A percentile compares a stretch with the other conserved stretches of the same genome.
These are phyloP conservation scores for Suricata suricatta DNA, from an alignment of 2,113 vertebrate species.

Conservation along the genomic window DNA sequence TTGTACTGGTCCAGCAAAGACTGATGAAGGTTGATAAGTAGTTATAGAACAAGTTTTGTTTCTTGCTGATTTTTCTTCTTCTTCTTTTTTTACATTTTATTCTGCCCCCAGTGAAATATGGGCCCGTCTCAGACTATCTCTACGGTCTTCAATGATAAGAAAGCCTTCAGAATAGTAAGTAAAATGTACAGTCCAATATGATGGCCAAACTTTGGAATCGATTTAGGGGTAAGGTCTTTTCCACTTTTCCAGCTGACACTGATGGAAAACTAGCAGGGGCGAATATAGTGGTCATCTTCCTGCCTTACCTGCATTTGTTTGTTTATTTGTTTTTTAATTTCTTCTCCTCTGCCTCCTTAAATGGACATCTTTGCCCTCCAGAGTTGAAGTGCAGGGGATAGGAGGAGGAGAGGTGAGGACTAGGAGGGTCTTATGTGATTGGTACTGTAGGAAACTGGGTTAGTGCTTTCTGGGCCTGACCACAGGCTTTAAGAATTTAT, in stretches of 20 bases:
- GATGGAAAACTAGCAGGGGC: not conserved
- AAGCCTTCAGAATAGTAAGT: not conserved
- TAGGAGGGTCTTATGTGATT: not conserved
- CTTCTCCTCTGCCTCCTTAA: slow-evolving; percentile 21
- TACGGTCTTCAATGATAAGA: not conserved
- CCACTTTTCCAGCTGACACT: not conserved
- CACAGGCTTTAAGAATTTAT: slow-evolving; percentile 48
- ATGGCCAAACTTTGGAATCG: not conserved
- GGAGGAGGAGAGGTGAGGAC: not conserved
- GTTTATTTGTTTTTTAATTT: not conserved
- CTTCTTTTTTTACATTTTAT: not conserved
- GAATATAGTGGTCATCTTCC: not conserved
- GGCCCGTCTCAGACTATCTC: not conserved
- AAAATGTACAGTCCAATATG: not conserved
- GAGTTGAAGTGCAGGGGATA: not conserved
- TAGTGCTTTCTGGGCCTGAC: not conserved
- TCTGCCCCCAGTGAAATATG: not conserved
- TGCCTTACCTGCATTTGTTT: not conserved
- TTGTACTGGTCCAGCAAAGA: slow-evolving; percentile 6
- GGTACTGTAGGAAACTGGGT: not conserved
- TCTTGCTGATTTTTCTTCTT: not conserved
- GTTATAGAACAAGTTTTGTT: slow-evolving; percentile 33
- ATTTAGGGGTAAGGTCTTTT: not conserved
- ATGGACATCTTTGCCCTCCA: not conserved
- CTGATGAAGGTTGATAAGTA: not conserved